These are phyloP conservation scores for Drosophila pectinifera DNA, from an alignment of 1,140 invertebrate species.

Conservation along the genomic window DNA sequence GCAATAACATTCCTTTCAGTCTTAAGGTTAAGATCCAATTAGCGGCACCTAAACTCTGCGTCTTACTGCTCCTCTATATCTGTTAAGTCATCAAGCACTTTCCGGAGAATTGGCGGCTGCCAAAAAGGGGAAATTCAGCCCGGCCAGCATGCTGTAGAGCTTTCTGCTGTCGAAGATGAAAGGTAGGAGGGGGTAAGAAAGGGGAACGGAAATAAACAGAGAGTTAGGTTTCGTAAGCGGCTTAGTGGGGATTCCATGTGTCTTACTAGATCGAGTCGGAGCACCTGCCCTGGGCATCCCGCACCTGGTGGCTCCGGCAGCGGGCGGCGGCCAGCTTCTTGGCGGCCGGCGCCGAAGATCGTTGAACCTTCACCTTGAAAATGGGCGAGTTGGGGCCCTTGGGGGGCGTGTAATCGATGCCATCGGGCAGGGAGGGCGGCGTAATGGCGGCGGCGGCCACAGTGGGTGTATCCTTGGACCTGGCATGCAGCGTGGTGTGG, in stretches of 20 bases:
- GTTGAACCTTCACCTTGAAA: slow-evolving; percentile 76
- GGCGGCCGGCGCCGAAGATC: slow-evolving; percentile 35
- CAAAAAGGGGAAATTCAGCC: slow-evolving; percentile 68
- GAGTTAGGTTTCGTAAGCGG: slow-evolving; percentile 44
- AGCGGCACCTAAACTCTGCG: slow-evolving; percentile 19
- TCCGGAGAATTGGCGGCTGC: slow-evolving; percentile 27
- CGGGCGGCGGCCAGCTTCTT: slow-evolving; percentile 25
- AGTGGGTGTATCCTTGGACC: slow-evolving; percentile 59
- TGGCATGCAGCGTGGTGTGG: slow-evolving; percentile 25
- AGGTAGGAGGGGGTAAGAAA: slow-evolving; percentile 1
- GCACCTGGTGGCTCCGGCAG: slow-evolving; percentile 69
- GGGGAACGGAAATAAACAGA: background rate
- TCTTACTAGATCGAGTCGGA: slow-evolving; percentile 78
- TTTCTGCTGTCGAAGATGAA: slow-evolving; percentile 59
- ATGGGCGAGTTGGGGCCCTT: slow-evolving; percentile 72
- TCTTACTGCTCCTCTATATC: background rate
- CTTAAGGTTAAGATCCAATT: slow-evolving; percentile 37
- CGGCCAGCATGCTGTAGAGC: slow-evolving; percentile 73
- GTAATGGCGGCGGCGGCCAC: slow-evolving; percentile 18
- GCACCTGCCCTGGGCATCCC: slow-evolving; percentile 69
- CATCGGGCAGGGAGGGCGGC: slow-evolving; percentile 23
- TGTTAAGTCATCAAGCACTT: slow-evolving; percentile 24
- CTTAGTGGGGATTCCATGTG: slow-evolving; percentile 28
- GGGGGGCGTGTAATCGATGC: slow-evolving; percentile 66
- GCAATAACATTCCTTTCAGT: slow-evolving; percentile 10